Evolutionary conservation across 2,888 invertebrate species (phyloP), one percentile per base, ranked within the genome.

Genomic region (Quadroppia sp.): DNA sequence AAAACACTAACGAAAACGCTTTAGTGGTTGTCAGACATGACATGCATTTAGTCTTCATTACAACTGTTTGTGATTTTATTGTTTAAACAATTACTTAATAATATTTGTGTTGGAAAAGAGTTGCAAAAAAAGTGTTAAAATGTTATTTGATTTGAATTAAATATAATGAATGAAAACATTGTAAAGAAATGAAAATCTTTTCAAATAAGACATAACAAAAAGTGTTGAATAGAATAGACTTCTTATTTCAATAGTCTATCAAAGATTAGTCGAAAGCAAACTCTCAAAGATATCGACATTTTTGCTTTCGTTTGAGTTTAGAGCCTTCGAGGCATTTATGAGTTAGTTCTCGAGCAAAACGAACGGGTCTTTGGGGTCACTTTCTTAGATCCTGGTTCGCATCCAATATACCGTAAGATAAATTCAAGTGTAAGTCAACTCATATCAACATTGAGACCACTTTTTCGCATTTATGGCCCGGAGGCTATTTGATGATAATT

Each of bases 341-440:
- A 7, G 11, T 48, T 48, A n/a, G 20, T 48, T 11, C 3, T n/a
- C n/a, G 17, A 32, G 59, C 59, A 59, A 50, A 53, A 25, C 7
- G 53, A 53, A 53, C 23, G 53, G 23, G 67, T 67, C 61, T 61
- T 48, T 40, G 67, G 40, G 67, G 67, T 67, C 67, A 67, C 67
- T 67, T 67, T 67, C 40, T 40, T 23, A 69, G 69, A 69, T 69
- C 69, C 69, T 69, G 69, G 69, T 69, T 69, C 69, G 45, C 69
- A 69, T 69, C 15, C 25, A 69, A 69, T 69, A 45, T 11, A 69
- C 40, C 69, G 64, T 64, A 64, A 30, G 64, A 64, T 64, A 36
- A 2, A 61, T 32, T 53, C 53, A 25, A 23, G 50, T 50, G n/a
- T n/a, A n/a, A 50, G 50, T 59, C 59, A 59, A 32, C 53, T 53